Percentiles rank a stretch among this genome's conserved stretches.
Evolutionary conservation across 2,888 invertebrate species (phyloP).

Genomic region (Linnaemya tessellans): DNA sequence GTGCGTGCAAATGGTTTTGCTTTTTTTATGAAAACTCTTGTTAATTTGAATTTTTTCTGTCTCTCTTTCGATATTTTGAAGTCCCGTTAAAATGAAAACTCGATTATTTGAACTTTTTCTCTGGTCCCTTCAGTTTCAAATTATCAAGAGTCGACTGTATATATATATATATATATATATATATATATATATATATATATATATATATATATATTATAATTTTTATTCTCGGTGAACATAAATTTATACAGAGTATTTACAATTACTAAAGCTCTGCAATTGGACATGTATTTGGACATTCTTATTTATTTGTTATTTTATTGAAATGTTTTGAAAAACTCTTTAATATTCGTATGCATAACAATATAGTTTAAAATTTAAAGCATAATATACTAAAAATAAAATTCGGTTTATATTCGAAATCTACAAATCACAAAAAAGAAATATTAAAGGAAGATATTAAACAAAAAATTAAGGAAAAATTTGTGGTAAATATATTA

Average conservation of each 20-base stretch:
- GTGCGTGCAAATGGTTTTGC: too few species aligned
- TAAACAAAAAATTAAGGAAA: constrained; percentile 12
- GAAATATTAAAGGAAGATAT: not conserved
- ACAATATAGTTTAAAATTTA: constrained; percentile 35
- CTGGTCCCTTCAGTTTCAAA: too few species aligned
- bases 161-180: too few species aligned
- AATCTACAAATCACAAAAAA: constrained; percentile 20
- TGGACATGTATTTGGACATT: not conserved
- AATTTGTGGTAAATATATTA: constrained; percentile 42
- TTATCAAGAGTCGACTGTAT: too few species aligned
- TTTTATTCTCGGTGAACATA: not conserved
- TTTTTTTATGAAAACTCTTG: too few species aligned
- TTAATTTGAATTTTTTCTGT: too few species aligned
- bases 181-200: too few species aligned
- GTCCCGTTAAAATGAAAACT: too few species aligned
- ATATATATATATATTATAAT: too few species aligned
- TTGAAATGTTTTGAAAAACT: not conserved
- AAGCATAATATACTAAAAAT: constrained; percentile 32
- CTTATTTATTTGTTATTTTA: constrained; percentile 28
- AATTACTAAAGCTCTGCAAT: not conserved
- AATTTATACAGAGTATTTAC: not conserved
- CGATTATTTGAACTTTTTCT: too few species aligned
- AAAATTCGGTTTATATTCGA: constrained; percentile 19
- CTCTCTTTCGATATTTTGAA: too few species aligned
- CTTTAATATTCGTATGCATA: constrained; percentile 25